Base-by-base conservation (phyloP, 2,113 vertebrate species). In the Phyllostomus discolor region DNA sequence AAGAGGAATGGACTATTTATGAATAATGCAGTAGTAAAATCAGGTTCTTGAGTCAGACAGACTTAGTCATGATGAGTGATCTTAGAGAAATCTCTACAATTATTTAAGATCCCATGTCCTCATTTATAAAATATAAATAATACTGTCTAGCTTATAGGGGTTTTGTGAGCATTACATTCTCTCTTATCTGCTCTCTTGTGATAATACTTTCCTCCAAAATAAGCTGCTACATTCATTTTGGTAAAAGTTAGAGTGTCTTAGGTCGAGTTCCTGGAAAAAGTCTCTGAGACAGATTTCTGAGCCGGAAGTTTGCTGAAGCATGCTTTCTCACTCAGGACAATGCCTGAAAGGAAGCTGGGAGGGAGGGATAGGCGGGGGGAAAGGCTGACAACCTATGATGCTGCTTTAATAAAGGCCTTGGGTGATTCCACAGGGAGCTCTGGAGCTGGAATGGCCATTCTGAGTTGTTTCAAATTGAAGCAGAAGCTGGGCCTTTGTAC, bases 11-110 rank as follows among this genome's bases (percentile, higher is more conserved):
- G n/a, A 20, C n/a, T 83, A 26, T 75, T 94, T 48, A 78, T 80
- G 73, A 92, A 78, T 62, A 80, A 57, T 5, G 22, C 2, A 48
- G 57, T 50, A 52, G 4, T 80, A 67, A 64, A 76, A 83, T 59
- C n/a, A 96, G 43, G 33, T 82, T 94, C n/a, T 38, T 75, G 50
- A 69, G n/a, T 86, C 67, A 95, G 57, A n/a, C 81, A 79, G 52
- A 66, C 28, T 78, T 81, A 80, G 86, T 80, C 72, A 79, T 57
- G 91, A 70, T 75, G 35, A 87, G 22, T 96, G 66, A 90, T 43
- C 52, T 90, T 75, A 69, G 41, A 72, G 73, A 95, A 93, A 28
- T 52, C 66, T 91, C 28, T 93, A 20, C 28, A 78, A 69, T 82
- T 76, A 57, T 52, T 62, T 17, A 50, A 95, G 50, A 11, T 66